Base-by-base conservation (phyloP, 2,113 vertebrate species). In the Trachemys scripta region DNA sequence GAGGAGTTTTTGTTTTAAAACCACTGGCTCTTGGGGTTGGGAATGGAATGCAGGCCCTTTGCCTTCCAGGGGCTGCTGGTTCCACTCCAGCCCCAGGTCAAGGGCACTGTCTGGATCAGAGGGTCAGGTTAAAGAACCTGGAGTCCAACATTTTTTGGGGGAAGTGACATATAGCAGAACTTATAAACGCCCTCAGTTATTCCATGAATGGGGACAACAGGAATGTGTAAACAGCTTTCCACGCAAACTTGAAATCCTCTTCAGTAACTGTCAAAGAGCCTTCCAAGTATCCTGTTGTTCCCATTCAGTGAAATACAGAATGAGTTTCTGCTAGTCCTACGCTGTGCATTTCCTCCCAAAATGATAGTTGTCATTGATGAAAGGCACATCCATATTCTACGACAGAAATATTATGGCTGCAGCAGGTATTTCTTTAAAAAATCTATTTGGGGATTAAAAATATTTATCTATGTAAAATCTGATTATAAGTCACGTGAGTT, bases 281-380 rank as follows among this genome's bases (percentile, higher is more conserved):
- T 86, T 84, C 2, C 1, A 4, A 88, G 65, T 22, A 20, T 72
- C 20, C 8, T 76, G 35, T 56, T 69, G 31, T 53, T 93, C 85
- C n/a, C 14, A 42, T 82, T 29, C 5, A 29, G 29, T 27, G 14
- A 80, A 94, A 82, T 16, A 31, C 19, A 47, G 56, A 91, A 56
- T 56, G 24, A 51, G 12, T 35, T 91, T 80, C n/a, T 29, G 3
- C 7, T 57, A 72, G 38, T 86, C 13, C 56, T 88, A 31, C 11
- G 3, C 25, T 29, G 19, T 25, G 16, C 20, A 24, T 83, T 88
- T 53, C 35, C 56, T 62, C 1, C 1, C 22, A 31, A 5, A 0
- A 0, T 0, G 5, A 38, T 29, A 3, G 11, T 7, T 0, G 1
- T 11, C 56, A 7, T 72, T 0, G 0, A 35, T 0, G 0, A 49